Percentiles rank a stretch among this genome's conserved stretches.
Evolutionary conservation across 2,797 vertebrate genomes (phyloP).

Genomic region (Dryobates pubescens): DNA sequence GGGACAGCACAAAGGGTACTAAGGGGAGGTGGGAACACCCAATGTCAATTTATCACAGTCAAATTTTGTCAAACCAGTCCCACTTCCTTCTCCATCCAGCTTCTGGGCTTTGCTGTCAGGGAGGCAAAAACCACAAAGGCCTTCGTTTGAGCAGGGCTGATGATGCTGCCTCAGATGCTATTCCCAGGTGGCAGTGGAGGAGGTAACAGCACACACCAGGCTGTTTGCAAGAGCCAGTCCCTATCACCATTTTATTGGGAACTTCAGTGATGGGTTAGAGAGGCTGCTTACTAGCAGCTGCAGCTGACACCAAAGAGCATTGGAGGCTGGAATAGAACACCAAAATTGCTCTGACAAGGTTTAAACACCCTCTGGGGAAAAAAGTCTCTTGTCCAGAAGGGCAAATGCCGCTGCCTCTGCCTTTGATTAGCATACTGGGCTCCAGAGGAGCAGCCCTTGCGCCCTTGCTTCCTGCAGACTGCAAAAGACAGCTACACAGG

Average conservation of each 20-base stretch:
- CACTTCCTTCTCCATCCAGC: neutral
- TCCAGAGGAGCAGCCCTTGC: neutral
- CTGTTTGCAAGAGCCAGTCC: neutral
- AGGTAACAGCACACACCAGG: neutral
- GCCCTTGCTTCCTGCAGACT: neutral
- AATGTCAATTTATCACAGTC: neutral
- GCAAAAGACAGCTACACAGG: rapidly evolving
- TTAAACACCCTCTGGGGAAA: neutral
- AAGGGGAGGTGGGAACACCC: neutral
- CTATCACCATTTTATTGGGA: neutral
- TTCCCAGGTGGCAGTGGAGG: neutral
- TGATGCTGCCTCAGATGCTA: neutral
- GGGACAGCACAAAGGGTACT: neutral
- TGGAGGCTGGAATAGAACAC: neutral
- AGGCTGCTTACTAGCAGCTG: neutral
- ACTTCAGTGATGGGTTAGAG: neutral
- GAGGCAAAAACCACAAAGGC: neutral
- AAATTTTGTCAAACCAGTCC: neutral
- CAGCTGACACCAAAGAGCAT: neutral
- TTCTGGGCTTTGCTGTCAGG: neutral
- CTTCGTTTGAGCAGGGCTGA: neutral
- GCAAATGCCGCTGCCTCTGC: neutral
- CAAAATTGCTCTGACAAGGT: neutral
- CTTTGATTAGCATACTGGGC: neutral
- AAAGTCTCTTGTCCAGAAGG: neutral